Evolutionary conservation across 2,888 invertebrate genomes (phyloP).

Genomic region (Hydraecia micacea): DNA sequence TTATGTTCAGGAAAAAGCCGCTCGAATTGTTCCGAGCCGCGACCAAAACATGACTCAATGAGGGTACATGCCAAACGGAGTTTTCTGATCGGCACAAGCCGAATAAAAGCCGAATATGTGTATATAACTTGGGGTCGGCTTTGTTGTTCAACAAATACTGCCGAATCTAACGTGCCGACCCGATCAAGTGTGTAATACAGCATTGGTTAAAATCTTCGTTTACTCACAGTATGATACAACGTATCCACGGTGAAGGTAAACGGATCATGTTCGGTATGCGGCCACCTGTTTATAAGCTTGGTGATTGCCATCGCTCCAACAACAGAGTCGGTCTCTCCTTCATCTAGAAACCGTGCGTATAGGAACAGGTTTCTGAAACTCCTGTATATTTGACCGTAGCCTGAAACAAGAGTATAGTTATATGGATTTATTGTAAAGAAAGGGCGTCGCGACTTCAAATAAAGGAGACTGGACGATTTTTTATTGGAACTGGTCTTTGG

Average conservation of each 20-base stretch:
- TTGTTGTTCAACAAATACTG: too few species aligned
- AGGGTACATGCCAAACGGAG: not conserved
- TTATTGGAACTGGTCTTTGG: too few species aligned
- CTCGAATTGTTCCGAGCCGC: not conserved
- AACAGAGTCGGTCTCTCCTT: slow-evolving; percentile 71
- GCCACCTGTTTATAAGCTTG: slow-evolving; percentile 80
- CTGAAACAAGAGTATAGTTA: slow-evolving; percentile 61
- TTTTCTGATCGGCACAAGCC: not conserved
- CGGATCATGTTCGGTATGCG: slow-evolving; percentile 92
- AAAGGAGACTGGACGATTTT: not conserved
- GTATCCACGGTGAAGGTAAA: slow-evolving; percentile 92
- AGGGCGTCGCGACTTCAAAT: not conserved
- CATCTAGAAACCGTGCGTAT: slow-evolving; percentile 72
- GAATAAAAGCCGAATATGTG: not conserved
- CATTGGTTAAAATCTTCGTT: not conserved
- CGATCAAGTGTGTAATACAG: not conserved
- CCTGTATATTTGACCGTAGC: slow-evolving; percentile 71
- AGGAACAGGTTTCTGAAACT: slow-evolving; percentile 74
- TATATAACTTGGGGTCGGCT: too few species aligned
- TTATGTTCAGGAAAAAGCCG: not conserved
- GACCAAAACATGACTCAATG: not conserved
- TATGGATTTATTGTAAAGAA: not conserved
- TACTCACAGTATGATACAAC: slow-evolving; percentile 90
- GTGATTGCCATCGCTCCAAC: slow-evolving; percentile 73
- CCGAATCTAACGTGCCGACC: too few species aligned